Percentiles rank a stretch among this genome's conserved stretches.
Evolutionary conservation across 2,113 vertebrate species (phyloP).

Genomic region (Elanus axillaris): DNA sequence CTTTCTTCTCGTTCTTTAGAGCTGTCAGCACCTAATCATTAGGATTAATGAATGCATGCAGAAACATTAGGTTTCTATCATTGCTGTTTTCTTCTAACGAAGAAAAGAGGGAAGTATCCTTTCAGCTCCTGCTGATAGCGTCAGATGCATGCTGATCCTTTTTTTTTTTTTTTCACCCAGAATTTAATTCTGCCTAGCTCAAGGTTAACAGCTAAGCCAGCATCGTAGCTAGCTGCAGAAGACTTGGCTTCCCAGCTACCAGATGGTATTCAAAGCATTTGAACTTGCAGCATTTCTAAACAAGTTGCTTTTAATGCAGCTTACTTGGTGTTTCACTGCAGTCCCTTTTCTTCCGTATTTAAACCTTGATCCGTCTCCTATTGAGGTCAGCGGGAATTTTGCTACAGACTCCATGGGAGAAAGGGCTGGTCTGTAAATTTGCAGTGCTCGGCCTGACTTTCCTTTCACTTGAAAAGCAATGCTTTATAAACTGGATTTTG

Average conservation of each 20-base stretch:
- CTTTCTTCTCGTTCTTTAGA: background rate
- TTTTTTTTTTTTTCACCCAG: background rate
- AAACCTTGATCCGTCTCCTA: background rate
- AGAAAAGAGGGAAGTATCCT: conserved; percentile 1
- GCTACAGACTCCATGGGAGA: background rate
- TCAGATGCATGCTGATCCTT: background rate
- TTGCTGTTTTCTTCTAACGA: background rate
- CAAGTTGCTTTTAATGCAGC: conserved; percentile 11
- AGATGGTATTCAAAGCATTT: conserved; percentile 38
- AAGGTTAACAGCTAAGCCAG: conserved; percentile 31
- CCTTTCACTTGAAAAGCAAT: background rate
- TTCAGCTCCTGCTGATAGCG: conserved; percentile 13
- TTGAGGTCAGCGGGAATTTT: background rate
- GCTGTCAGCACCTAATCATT: conserved; percentile 53
- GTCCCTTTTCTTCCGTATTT: background rate
- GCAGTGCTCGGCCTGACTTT: background rate
- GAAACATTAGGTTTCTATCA: conserved; percentile 23
- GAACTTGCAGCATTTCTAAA: conserved; percentile 17
- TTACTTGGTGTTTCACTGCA: background rate
- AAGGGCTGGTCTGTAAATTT: background rate
- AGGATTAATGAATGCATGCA: background rate
- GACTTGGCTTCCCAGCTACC: background rate
- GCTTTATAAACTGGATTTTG: background rate
- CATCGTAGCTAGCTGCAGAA: background rate
- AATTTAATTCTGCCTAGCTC: conserved; percentile 12